Base-by-base conservation (phyloP, 2,888 invertebrate genomes). In the Axea sp. region DNA sequence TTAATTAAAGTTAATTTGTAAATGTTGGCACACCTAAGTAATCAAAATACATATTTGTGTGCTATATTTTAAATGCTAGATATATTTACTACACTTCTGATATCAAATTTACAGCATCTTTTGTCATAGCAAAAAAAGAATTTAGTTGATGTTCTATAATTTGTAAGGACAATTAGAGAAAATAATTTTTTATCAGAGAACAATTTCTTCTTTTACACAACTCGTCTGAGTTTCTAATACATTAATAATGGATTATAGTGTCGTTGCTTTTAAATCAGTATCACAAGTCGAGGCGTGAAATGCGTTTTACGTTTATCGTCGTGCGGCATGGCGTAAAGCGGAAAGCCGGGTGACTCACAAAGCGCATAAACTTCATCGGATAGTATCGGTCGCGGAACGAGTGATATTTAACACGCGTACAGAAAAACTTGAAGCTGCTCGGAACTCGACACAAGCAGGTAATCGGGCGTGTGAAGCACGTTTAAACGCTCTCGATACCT, bases 401-500 rank as follows among this genome's bases (percentile, higher is more conserved):
- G 60, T 71, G 71, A 71, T 73, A 76, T 76, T 76, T 73, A 73
- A 73, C 73, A 65, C 76, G 62, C 57, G 67, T 31, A 49, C 37
- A 71, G 71, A 76, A 76, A 76, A 76, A 76, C 55, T 73, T 69
- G 73, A 53, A 65, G 55, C 51, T 37, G 49, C 51, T 33, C 53
- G 51, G 60, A 35, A 26, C 68, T 49, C 65, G 49, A 17, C 35
- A 51, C 73, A 35, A 59, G 64, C 72, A 72, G 55, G 72, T 69
- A 72, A 75, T 72, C 75, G 60, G 64, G 71, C 78, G 81, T 76
- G 80, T 78, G 80, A 80, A 80, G 81, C 79, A 78, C 79, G 79
- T 83, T 80, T 80, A 79, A 80, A 80, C 78, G 78, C 76, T 75
- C 77, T 69, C 78, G 78, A 81, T 80, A 81, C 81, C 82, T 80